phyloP scores from a whole-genome alignment of 2,888 invertebrate species.

The Scelioninae gen. 1 region DNA sequence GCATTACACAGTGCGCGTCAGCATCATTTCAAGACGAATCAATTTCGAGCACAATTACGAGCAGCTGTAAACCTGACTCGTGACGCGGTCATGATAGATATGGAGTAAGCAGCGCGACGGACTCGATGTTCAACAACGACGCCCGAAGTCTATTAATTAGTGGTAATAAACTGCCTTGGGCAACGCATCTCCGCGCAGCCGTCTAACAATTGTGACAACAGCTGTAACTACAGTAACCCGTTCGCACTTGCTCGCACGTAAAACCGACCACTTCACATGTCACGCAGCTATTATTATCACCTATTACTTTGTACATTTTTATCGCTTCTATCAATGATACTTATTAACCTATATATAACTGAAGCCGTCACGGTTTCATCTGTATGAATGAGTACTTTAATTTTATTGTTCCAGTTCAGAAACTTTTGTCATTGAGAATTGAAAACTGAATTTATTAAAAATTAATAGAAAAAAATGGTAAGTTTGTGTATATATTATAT shows the following conservation, averaged over 20 bases:
- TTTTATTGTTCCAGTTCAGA: no score
- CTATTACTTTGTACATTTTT: constrained; percentile 39
- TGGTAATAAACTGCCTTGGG: constrained; percentile 75
- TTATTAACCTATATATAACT: constrained; percentile 15
- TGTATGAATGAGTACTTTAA: neutral
- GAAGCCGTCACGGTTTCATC: neutral
- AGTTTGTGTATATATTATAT: no score
- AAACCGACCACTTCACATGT: constrained; percentile 42
- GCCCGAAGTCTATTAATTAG: constrained; percentile 79
- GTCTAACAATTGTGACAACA: constrained; percentile 72
- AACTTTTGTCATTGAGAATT: no score
- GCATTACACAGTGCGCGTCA: constrained; percentile 50
- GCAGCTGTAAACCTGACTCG: constrained; percentile 77
- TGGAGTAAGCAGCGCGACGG: constrained; percentile 74
- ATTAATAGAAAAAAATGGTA: no score
- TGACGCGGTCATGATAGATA: constrained; percentile 77
- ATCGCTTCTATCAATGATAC: constrained; percentile 35
- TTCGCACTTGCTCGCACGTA: constrained; percentile 66
- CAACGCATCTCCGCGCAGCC: constrained; percentile 61
- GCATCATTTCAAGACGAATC: constrained; percentile 75
- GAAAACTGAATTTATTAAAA: no score
- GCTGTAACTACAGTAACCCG: constrained; percentile 70
- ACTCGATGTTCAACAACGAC: constrained; percentile 67
- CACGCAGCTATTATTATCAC: constrained; percentile 48
- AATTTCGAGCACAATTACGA: constrained; percentile 76